A percentile compares a stretch with the other conserved stretches of the same genome.
Evolutionary conservation across 2,888 invertebrate species (phyloP).

Genomic region (Escarpia spicata): DNA sequence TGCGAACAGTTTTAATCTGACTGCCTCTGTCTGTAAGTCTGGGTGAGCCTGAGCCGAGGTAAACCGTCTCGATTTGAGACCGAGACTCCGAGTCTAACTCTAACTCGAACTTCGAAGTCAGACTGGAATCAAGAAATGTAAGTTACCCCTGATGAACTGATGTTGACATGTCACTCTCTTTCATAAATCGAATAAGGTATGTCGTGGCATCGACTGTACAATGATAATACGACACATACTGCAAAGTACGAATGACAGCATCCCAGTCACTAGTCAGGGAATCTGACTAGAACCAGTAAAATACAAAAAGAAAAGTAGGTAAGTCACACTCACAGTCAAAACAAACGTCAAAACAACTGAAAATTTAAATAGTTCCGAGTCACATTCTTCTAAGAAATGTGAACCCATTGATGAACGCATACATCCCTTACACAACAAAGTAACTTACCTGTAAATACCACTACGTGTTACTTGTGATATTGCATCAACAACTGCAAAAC

Average conservation of each 20-base stretch:
- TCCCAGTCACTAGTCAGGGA: no score
- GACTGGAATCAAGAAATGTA: background rate
- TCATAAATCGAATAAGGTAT: background rate
- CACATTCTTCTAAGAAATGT: background rate
- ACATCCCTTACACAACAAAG: background rate
- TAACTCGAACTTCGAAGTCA: background rate
- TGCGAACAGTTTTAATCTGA: background rate
- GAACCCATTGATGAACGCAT: background rate
- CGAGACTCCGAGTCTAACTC: no score
- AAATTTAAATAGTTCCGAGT: background rate
- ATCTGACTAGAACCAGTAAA: no score
- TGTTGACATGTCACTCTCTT: background rate
- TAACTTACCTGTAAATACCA: background rate
- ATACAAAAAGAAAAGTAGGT: no score
- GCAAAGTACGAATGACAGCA: no score
- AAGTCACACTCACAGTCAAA: no score
- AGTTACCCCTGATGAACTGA: background rate
- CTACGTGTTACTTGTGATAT: background rate
- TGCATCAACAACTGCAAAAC: constrained; percentile 16
- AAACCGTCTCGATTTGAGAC: no score
- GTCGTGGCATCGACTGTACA: no score
- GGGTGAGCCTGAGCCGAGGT: no score
- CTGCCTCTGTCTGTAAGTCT: no score
- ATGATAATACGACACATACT: no score
- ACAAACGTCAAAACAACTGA: background rate